These are phyloP conservation scores for Diarsia rubi DNA, from an alignment of 2,888 invertebrate species.

Conservation along the genomic window DNA sequence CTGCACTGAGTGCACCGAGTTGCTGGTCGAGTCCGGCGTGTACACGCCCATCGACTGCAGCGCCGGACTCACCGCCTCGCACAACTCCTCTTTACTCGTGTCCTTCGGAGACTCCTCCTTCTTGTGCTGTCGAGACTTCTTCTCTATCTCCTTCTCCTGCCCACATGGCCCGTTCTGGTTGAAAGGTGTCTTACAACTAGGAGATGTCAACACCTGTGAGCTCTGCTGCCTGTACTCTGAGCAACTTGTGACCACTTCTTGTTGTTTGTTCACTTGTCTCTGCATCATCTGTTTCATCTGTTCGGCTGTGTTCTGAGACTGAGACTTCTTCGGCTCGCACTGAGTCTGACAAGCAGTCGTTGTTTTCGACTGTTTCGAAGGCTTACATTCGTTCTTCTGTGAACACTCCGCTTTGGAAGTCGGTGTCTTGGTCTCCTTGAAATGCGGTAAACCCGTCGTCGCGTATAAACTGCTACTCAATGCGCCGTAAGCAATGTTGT, in stretches of 20 bases:
- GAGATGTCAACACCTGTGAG: constrained; percentile 82
- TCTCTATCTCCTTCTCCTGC: constrained; percentile 87
- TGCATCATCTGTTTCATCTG: constrained; percentile 88
- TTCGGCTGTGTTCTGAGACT: constrained; percentile 77
- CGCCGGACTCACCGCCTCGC: constrained; percentile 90
- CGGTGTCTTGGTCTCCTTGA: constrained; percentile 85
- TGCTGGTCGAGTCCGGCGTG: constrained; percentile 96
- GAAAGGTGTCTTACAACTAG: constrained; percentile 82
- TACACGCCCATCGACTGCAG: constrained; percentile 96
- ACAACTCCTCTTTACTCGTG: constrained; percentile 84
- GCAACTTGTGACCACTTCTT: constrained; percentile 82
- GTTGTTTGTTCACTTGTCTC: constrained; percentile 81
- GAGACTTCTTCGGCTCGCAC: constrained; percentile 84
- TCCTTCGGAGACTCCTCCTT: constrained; percentile 87
- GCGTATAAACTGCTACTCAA: constrained; percentile 85
- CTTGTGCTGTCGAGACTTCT: constrained; percentile 84
- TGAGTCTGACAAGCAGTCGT: constrained; percentile 88
- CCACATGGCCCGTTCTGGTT: constrained; percentile 83
- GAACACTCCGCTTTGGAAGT: constrained; percentile 84
- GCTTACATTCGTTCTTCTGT: constrained; percentile 86
- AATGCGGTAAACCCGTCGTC: constrained; percentile 83
- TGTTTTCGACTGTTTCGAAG: constrained; percentile 86
- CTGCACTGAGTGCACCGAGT: constrained; percentile 95
- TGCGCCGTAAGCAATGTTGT: constrained; percentile 87
- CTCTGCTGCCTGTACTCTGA: constrained; percentile 85